Conservation (phyloP, 2,113 vertebrate species). For the Sinocyclocheilus maitianheensis region DNA sequence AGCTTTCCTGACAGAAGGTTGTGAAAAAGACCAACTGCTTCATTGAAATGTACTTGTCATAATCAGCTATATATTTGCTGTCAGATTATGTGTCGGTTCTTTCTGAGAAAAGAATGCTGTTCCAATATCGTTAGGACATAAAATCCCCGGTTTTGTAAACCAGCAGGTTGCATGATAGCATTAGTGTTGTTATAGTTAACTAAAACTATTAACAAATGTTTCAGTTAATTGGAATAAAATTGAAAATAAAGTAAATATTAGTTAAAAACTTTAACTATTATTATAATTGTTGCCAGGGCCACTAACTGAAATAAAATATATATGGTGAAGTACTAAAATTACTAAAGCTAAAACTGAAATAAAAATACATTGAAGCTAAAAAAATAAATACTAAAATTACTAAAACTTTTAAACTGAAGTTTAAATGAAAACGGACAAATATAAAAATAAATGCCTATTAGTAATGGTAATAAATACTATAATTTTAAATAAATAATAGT, state of each 20-base stretch:
- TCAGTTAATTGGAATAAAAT: neutral
- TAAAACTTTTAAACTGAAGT: neutral
- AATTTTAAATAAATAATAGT: neutral
- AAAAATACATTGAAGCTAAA: neutral
- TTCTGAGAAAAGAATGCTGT: neutral
- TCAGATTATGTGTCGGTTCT: slow-evolving; percentile 26
- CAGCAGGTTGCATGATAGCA: neutral
- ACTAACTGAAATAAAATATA: no score
- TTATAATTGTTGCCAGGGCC: no score
- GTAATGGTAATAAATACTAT: neutral
- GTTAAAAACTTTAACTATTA: no score
- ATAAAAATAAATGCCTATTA: no score
- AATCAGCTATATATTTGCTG: neutral
- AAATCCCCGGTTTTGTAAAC: neutral
- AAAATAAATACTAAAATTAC: neutral
- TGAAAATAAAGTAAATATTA: neutral
- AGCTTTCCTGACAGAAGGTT: slow-evolving; percentile 52
- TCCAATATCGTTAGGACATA: neutral
- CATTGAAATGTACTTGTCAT: slow-evolving; percentile 22
- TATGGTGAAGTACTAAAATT: neutral
- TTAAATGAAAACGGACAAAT: no score
- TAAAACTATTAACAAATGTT: neutral
- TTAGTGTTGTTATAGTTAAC: no score
- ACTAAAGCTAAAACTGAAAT: neutral
- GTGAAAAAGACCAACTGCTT: slow-evolving; percentile 46